Evolutionary conservation across 2,113 vertebrate species (phyloP).

Genomic region (Macrotis lagotis): DNA sequence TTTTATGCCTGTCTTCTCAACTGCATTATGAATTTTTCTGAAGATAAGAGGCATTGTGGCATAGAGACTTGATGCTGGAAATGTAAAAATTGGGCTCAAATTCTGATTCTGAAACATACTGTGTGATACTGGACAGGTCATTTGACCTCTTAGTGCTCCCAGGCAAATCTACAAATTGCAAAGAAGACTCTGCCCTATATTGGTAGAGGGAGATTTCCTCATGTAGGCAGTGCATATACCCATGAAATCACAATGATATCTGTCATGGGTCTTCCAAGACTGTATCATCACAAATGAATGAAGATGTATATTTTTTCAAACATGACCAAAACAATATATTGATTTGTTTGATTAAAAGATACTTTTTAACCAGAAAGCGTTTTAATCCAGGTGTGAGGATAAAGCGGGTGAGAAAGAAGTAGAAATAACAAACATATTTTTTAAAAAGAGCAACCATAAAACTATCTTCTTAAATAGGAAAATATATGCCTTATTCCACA

Average conservation of each 20-base stretch:
- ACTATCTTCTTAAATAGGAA: too few species aligned
- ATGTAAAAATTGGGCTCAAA: neutral
- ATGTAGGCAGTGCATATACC: neutral
- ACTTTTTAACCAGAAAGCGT: too few species aligned
- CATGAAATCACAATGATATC: neutral
- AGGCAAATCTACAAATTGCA: neutral
- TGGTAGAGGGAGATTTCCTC: neutral
- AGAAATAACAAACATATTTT: too few species aligned
- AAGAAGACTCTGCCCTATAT: neutral
- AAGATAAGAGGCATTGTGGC: neutral
- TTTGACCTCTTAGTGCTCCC: neutral
- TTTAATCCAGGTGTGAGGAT: too few species aligned
- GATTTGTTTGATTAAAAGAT: too few species aligned
- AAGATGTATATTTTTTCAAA: neutral
- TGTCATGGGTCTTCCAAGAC: neutral
- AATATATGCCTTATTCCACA: too few species aligned
- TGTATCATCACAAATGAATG: neutral
- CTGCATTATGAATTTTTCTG: neutral
- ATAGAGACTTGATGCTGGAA: neutral
- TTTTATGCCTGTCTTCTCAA: neutral
- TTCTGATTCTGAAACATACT: neutral
- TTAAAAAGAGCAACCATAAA: too few species aligned
- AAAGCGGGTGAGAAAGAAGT: too few species aligned
- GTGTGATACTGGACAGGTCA: neutral
- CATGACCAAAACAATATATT: too few species aligned